Evolutionary conservation across 2,113 vertebrate species (phyloP).

Genomic region (Saiga tatarica): DNA sequence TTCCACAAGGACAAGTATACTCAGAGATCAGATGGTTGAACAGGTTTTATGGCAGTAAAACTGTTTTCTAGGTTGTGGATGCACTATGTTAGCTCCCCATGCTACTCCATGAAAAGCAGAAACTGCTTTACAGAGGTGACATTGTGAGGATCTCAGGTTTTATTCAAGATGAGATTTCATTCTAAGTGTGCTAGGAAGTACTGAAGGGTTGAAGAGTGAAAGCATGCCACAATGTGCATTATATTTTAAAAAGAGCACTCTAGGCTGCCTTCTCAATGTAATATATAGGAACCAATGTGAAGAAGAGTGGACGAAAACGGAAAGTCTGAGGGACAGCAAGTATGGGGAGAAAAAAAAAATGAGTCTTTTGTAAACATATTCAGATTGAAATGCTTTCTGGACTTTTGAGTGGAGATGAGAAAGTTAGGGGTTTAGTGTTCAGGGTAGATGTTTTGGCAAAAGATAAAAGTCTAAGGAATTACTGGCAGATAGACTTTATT

Average conservation of each 20-base stretch:
- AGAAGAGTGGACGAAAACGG: background rate
- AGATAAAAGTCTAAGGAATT: background rate
- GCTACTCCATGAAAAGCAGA: background rate
- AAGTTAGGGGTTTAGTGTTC: background rate
- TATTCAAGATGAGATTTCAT: background rate
- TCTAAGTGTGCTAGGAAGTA: background rate
- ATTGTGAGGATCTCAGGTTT: background rate
- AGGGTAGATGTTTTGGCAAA: background rate
- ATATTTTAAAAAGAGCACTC: background rate
- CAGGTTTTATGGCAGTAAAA: background rate
- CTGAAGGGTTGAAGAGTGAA: background rate
- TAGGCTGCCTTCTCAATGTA: background rate
- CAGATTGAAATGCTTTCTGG: background rate
- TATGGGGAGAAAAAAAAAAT: background rate
- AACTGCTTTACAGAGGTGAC: background rate
- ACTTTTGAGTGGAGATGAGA: background rate
- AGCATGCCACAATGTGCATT: too few species aligned
- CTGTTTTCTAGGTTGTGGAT: background rate
- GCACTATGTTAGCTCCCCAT: background rate
- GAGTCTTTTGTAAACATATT: background rate
- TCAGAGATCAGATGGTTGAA: constrained; percentile 19
- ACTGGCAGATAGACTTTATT: background rate
- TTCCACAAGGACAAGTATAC: background rate
- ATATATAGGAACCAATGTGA: background rate
- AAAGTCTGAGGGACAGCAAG: background rate